Percentiles rank a stretch among this genome's conserved stretches.
phyloP scores from a whole-genome alignment of 92 coral and sea anemone species.

The Blastomussa wellsi region DNA sequence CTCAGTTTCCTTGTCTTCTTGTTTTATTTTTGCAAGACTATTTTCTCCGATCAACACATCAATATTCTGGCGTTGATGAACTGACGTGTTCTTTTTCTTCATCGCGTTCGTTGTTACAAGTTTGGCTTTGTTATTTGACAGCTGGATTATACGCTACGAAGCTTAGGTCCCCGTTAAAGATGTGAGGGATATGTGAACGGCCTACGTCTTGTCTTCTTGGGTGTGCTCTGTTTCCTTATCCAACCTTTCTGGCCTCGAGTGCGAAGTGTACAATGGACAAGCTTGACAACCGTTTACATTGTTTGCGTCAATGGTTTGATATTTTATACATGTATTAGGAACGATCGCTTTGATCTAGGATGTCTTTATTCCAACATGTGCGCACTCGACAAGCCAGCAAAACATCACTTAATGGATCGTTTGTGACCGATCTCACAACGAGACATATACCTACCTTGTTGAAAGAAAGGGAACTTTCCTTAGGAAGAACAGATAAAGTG shows the following conservation, averaged over 20 bases:
- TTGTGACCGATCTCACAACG: conserved; percentile 51
- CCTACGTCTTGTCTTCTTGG: not conserved
- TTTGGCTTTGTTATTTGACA: not conserved
- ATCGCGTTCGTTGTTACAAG: not conserved
- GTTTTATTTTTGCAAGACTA: not conserved
- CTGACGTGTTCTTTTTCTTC: conserved; percentile 21
- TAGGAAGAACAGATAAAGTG: conserved; percentile 82
- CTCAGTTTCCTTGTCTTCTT: conserved; percentile 3
- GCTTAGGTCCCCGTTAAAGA: not conserved
- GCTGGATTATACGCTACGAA: not conserved
- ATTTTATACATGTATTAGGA: not conserved
- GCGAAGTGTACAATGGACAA: not conserved
- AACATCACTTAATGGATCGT: conserved; percentile 33
- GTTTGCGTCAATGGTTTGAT: not conserved
- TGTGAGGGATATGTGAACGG: not conserved
- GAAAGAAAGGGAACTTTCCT: conserved; percentile 61
- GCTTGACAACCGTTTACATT: not conserved
- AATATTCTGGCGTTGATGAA: conserved; percentile 18
- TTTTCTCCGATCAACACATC: not conserved
- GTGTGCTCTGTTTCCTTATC: not conserved
- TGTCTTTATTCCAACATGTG: conserved; percentile 65
- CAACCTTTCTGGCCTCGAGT: not conserved
- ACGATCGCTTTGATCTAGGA: conserved; percentile 18
- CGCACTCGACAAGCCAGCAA: conserved; percentile 53
- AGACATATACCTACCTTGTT: conserved; percentile 63